A percentile compares a stretch with the other conserved stretches of the same genome.
These are phyloP conservation scores for Margaritifera margaritifera DNA, from an alignment of 2,888 invertebrate species.

Conservation along the genomic window DNA sequence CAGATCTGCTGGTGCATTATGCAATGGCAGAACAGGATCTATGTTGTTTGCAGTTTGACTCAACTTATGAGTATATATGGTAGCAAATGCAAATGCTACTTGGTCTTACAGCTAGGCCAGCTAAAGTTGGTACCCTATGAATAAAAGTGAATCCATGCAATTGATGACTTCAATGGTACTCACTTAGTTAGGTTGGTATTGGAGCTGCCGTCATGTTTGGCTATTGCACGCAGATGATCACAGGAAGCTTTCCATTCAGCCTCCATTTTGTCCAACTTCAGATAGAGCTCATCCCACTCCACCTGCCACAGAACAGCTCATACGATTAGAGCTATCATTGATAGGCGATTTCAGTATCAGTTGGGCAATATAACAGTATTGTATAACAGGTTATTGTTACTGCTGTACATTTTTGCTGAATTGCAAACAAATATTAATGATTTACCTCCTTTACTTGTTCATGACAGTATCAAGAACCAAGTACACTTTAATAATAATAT, in stretches of 20 bases:
- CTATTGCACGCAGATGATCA: constrained; percentile 95
- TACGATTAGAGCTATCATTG: not conserved
- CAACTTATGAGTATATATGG: too few species aligned
- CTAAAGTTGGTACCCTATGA: too few species aligned
- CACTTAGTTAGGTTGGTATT: constrained; percentile 85
- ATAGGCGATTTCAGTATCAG: not conserved
- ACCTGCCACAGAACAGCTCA: constrained; percentile 78
- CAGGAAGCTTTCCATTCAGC: constrained; percentile 97
- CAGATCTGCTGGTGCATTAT: too few species aligned
- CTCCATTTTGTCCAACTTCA: constrained; percentile 91
- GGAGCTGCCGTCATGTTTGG: constrained; percentile 85
- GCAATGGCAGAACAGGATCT: too few species aligned
- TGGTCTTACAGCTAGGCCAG: too few species aligned
- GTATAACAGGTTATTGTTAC: too few species aligned
- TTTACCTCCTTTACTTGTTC: not conserved
- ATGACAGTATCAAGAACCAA: too few species aligned
- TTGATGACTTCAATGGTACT: constrained; percentile 50
- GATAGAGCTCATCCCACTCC: constrained; percentile 92
- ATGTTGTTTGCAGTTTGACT: too few species aligned
- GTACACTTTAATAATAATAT: too few species aligned
- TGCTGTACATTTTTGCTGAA: not conserved
- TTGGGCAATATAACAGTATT: not conserved
- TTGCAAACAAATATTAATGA: not conserved
- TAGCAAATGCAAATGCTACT: too few species aligned
- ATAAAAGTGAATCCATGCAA: too few species aligned